Base-by-base conservation (phyloP, 2,888 invertebrate genomes). In the Stegophylla sp. region DNA sequence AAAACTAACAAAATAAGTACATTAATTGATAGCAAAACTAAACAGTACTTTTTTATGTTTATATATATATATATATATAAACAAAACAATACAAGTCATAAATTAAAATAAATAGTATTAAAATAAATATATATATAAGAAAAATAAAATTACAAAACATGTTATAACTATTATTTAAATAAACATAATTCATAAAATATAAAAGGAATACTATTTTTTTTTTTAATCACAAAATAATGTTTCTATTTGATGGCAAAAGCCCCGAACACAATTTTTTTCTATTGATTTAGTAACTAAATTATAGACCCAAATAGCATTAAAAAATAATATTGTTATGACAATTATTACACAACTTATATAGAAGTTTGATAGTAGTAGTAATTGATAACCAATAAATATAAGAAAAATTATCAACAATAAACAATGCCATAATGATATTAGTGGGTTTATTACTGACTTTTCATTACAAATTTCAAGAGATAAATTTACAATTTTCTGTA, bases 321-420 rank as follows among this genome's bases (percentile, higher is more conserved):
- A 84, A 82, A 82, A 84, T 26, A 48, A 1, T 41, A 66, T 15
- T 34, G 28, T 13, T 4, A 51, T 61, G 28, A 61, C 4, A 63
- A 63, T 10, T 20, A 63, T 34, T 23, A 1, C 43, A 45, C 23
- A 1, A 66, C 7, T 45, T 3, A 43, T 23, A 26, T 45, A 43
- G 4, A 51, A 51, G n/a, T 5, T 34, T n/a, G 34, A 10, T 17
- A 34, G 56, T 56, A 56, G 5, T 1, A 63, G 17, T 5, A 43
- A 43, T 51, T 51, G 34, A 0, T 15, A 23, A 63, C 23, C 63
- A 3, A 63, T 34, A 64, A 63, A 7, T 41, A 74, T 17, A 12
- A 64, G 0, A 20, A 28, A 23, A 63, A 82, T 83, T 83, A n/a
- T n/a, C 48, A 28, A 56, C 23, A 74, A 48, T 9, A 41, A 4